These are phyloP conservation scores for Junonia oenone DNA, from an alignment of 2,888 invertebrate species.

Conservation along the genomic window DNA sequence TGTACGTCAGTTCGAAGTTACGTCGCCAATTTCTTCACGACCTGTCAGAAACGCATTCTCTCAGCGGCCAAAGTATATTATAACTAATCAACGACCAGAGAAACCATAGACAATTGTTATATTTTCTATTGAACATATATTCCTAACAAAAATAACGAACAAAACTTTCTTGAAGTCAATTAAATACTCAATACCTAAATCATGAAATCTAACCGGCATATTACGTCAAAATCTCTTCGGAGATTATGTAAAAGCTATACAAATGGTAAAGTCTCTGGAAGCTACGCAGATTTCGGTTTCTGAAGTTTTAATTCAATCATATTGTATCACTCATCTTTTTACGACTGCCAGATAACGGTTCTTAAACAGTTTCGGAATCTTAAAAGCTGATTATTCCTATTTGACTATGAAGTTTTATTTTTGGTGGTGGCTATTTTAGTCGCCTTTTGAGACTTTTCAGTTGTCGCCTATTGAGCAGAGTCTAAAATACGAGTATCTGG, in stretches of 20 bases:
- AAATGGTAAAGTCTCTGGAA: conserved; percentile 56
- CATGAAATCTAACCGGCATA: neutral
- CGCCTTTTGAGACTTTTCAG: no score
- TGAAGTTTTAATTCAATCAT: conserved; percentile 48
- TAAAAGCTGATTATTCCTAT: neutral
- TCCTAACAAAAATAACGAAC: neutral
- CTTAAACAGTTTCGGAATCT: conserved; percentile 5
- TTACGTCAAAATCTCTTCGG: conserved; percentile 22
- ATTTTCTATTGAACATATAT: no score
- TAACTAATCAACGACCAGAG: no score
- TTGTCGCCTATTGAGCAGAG: no score
- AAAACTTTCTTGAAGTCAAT: no score
- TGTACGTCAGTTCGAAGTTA: no score
- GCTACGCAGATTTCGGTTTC: conserved; percentile 35
- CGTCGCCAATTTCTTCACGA: no score
- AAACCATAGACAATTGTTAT: no score
- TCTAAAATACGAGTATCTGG: no score
- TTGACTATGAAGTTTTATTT: neutral
- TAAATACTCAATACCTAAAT: neutral
- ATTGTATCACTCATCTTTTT: conserved; percentile 19
- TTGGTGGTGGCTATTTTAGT: neutral
- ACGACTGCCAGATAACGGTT: conserved; percentile 18
- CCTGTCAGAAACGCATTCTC: no score
- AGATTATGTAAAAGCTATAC: conserved; percentile 60
- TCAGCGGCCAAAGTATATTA: no score